phyloP scores from a whole-genome alignment of 1,140 invertebrate genomes.

The Microvelia longipes region DNA sequence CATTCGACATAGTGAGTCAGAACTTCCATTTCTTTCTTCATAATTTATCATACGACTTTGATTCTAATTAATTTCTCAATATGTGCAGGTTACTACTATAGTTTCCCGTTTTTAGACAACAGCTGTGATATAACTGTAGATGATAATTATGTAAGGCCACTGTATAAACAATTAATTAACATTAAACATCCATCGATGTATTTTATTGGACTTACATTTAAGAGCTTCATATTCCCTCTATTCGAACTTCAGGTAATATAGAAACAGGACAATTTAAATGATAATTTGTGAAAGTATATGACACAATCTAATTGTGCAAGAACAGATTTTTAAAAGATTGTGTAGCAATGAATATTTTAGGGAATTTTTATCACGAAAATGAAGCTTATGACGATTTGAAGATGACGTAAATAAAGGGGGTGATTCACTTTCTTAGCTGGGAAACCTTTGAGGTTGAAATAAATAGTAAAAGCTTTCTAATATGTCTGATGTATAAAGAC shows the following conservation, averaged over 20 bases:
- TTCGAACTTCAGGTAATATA: constrained; percentile 64
- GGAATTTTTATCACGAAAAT: not conserved
- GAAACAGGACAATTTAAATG: not conserved
- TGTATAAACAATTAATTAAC: constrained; percentile 77
- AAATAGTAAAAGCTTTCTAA: too few species aligned
- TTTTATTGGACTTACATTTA: constrained; percentile 63
- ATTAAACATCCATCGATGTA: constrained; percentile 60
- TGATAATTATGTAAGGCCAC: constrained; percentile 60
- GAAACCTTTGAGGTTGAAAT: too few species aligned
- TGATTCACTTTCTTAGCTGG: too few species aligned
- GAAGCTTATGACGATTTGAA: not conserved
- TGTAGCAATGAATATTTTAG: not conserved
- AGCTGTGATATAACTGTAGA: constrained; percentile 52
- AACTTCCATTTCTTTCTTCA: too few species aligned
- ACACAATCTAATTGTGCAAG: not conserved
- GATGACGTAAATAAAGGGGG: not conserved
- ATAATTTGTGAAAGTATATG: constrained; percentile 1
- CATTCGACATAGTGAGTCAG: too few species aligned
- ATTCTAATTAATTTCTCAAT: too few species aligned
- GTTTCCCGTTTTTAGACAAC: constrained; percentile 57
- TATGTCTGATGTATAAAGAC: too few species aligned
- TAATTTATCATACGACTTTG: too few species aligned
- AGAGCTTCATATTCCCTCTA: constrained; percentile 67
- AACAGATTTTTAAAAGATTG: not conserved
- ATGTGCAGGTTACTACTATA: not conserved